Evolutionary conservation across 2,113 vertebrate genomes (phyloP).

Genomic region (Pyrgilauda ruficollis): DNA sequence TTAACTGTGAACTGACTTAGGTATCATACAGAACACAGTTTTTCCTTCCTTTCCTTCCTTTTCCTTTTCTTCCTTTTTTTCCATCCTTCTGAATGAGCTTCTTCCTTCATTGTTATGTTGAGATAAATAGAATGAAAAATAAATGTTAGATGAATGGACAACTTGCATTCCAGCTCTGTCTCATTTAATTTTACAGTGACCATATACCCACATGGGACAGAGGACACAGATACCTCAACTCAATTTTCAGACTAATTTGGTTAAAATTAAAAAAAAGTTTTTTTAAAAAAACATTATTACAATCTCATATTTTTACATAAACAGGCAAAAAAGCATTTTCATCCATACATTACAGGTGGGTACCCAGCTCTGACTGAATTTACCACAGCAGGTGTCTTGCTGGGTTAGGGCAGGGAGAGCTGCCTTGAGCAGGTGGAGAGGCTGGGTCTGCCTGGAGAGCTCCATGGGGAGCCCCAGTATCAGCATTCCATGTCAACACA

Average conservation of each 20-base stretch:
- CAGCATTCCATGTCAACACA: not conserved
- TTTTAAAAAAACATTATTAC: rapidly evolving
- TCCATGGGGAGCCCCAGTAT: not conserved
- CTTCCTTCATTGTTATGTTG: not conserved
- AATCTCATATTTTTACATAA: not conserved
- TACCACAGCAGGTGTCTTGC: rapidly evolving
- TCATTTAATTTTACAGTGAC: not conserved
- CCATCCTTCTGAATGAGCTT: not conserved
- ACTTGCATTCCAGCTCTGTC: not conserved
- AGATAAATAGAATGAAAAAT: not conserved
- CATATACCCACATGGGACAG: not conserved
- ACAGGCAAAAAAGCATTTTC: not conserved
- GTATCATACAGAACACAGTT: not conserved
- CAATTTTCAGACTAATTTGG: not conserved
- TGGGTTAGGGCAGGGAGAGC: not conserved
- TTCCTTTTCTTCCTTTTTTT: not conserved
- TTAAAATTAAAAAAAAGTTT: not conserved
- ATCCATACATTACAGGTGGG: not conserved
- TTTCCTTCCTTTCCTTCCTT: not conserved
- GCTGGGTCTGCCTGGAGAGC: not conserved
- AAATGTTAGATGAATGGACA: not conserved
- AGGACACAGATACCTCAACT: not conserved
- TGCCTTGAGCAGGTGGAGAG: not conserved
- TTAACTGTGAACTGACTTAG: not conserved
- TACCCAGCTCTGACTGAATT: not conserved